Evolutionary conservation across 2,113 vertebrate genomes (phyloP).

Genomic region (Notarius lentiginosus): DNA sequence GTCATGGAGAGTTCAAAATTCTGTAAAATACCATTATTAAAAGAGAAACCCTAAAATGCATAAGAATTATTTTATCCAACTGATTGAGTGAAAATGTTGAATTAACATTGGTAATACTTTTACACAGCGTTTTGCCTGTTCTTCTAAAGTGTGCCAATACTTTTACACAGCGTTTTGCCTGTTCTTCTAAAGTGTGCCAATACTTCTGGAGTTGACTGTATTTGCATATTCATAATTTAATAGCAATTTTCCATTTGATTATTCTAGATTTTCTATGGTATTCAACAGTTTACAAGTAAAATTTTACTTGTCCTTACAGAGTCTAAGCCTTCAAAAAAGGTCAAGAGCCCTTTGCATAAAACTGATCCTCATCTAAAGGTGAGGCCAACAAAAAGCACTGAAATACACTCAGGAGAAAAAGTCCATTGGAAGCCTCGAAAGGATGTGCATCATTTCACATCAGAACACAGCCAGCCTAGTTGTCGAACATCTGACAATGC

Average conservation of each 20-base stretch:
- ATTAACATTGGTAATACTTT: neutral
- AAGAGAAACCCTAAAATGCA: neutral
- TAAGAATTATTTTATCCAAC: neutral
- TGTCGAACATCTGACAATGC: slow-evolving; percentile 58
- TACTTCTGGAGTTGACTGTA: neutral
- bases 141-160: neutral
- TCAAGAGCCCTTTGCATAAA: slow-evolving; percentile 12
- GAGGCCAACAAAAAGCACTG: slow-evolving; percentile 6
- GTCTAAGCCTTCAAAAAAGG: slow-evolving; percentile 23
- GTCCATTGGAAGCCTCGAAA: slow-evolving; percentile 21
- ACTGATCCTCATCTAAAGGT: slow-evolving; percentile 4
- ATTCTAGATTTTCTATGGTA: neutral
- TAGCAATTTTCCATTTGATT: neutral
- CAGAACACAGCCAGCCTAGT: slow-evolving; percentile 65
- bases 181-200: neutral
- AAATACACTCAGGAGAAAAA: slow-evolving; percentile 23
- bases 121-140: neutral
- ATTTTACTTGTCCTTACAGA: slow-evolving; percentile 30
- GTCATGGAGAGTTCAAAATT: neutral
- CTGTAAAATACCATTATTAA: neutral
- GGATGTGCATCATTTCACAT: slow-evolving; percentile 38
- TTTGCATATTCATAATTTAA: neutral
- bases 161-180: neutral
- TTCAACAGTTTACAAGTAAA: neutral
- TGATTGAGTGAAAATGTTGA: neutral